Conservation (phyloP, 2,113 vertebrate species). For the Antechinus stuartii region DNA sequence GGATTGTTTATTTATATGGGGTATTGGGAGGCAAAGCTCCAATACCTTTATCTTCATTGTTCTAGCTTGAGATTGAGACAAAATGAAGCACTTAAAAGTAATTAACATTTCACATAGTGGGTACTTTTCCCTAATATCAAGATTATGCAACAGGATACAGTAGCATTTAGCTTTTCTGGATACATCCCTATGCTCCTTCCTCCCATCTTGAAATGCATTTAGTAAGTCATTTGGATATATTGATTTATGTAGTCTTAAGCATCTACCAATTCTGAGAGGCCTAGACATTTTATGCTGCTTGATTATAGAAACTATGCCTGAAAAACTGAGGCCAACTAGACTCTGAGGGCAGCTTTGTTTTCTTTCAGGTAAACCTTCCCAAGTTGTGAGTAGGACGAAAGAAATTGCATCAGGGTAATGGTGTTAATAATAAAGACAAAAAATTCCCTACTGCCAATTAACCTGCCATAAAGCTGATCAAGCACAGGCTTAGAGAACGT, state of each 20-base stretch:
- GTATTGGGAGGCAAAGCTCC: background rate
- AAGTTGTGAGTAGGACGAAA: background rate
- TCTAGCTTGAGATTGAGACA: background rate
- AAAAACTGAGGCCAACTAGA: background rate
- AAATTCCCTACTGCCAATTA: conserved; percentile 26
- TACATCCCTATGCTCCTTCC: background rate
- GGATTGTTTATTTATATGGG: background rate
- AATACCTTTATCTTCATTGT: background rate
- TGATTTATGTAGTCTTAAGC: background rate
- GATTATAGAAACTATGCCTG: background rate
- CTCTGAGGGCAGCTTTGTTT: background rate
- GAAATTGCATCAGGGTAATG: background rate
- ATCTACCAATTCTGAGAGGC: background rate
- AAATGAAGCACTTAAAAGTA: background rate
- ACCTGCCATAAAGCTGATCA: conserved; percentile 18
- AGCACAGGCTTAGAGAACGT: background rate
- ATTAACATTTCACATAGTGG: background rate
- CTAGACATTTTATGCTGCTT: background rate
- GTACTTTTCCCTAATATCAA: background rate
- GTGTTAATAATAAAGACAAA: background rate
- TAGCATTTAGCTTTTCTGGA: background rate
- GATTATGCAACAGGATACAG: background rate
- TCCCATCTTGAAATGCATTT: background rate
- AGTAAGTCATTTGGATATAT: background rate
- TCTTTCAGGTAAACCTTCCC: background rate